phyloP scores from a whole-genome alignment of 2,888 invertebrate genomes.

The Anarsia innoxiella region DNA sequence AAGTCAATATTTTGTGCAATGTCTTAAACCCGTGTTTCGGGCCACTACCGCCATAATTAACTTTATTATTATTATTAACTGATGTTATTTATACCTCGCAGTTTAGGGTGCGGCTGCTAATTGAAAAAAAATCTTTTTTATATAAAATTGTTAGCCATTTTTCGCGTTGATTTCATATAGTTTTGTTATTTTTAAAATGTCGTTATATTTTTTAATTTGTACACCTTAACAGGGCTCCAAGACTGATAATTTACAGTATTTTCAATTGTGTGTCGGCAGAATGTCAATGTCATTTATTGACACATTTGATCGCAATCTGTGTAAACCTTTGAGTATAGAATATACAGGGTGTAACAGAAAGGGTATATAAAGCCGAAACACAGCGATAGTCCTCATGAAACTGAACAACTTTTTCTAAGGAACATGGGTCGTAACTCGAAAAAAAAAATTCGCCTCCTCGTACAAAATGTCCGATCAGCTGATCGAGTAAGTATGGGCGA shows the following conservation, averaged over 20 bases:
- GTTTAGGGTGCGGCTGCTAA: conserved; percentile 42
- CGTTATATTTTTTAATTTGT: neutral
- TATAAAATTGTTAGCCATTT: neutral
- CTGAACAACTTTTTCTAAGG: too few species aligned
- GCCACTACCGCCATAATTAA: conserved; percentile 48
- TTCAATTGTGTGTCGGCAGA: neutral
- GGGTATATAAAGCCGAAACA: too few species aligned
- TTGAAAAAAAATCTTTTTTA: neutral
- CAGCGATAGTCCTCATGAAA: too few species aligned
- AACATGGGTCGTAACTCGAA: too few species aligned
- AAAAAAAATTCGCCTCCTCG: too few species aligned
- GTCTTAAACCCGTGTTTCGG: neutral
- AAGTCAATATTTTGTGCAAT: neutral
- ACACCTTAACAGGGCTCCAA: neutral
- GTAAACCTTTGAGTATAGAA: too few species aligned
- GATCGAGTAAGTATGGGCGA: too few species aligned
- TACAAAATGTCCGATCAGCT: too few species aligned
- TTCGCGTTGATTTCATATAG: neutral
- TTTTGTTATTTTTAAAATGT: neutral
- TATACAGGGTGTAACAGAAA: too few species aligned
- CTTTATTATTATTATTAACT: conserved; percentile 40
- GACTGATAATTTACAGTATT: neutral
- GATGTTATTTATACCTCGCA: conserved; percentile 49
- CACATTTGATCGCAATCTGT: too few species aligned
- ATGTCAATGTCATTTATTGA: neutral